Evolutionary conservation across 2,113 vertebrate species (phyloP).

Genomic region (Megaleporinus macrocephalus): DNA sequence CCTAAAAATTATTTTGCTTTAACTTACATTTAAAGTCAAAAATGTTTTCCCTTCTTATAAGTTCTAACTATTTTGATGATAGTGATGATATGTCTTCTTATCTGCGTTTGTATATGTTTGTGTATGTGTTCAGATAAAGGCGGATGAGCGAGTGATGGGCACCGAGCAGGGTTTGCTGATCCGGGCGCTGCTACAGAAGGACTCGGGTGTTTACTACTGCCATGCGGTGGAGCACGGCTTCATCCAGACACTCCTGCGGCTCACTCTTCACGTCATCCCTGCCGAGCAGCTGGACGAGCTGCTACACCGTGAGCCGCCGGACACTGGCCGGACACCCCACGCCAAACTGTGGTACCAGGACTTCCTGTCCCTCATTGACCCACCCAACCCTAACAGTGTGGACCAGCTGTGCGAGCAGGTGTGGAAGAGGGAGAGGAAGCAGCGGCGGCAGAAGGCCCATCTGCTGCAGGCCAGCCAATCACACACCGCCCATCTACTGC

Average conservation of each 20-base stretch:
- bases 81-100: not conserved
- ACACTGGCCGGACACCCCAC: constrained; percentile 75
- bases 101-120: not conserved
- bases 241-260: constrained; percentile 92
- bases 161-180: constrained; percentile 94
- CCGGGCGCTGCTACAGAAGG: constrained; percentile 83
- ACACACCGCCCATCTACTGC: constrained; percentile 69
- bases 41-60: no score
- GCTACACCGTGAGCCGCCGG: constrained; percentile 80
- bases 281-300: constrained; percentile 90
- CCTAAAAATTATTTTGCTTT: no score
- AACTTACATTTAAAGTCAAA: no score
- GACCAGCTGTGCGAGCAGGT: constrained; percentile 99
- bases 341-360: constrained; percentile 97
- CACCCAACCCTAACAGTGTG: constrained; percentile 94
- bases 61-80: no score
- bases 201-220: constrained; percentile 92
- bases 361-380: constrained; percentile 96
- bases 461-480: constrained; percentile 64
- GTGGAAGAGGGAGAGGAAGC: constrained; percentile 96
- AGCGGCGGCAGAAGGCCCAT: constrained; percentile 86
- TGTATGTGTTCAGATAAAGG: constrained; percentile 79
- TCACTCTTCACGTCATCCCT: constrained; percentile 93
- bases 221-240: constrained; percentile 96
- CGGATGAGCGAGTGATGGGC: constrained; percentile 85